A percentile compares a stretch with the other conserved stretches of the same genome.
Evolutionary conservation across 2,113 vertebrate genomes (phyloP).

Genomic region (Sorex araneus): DNA sequence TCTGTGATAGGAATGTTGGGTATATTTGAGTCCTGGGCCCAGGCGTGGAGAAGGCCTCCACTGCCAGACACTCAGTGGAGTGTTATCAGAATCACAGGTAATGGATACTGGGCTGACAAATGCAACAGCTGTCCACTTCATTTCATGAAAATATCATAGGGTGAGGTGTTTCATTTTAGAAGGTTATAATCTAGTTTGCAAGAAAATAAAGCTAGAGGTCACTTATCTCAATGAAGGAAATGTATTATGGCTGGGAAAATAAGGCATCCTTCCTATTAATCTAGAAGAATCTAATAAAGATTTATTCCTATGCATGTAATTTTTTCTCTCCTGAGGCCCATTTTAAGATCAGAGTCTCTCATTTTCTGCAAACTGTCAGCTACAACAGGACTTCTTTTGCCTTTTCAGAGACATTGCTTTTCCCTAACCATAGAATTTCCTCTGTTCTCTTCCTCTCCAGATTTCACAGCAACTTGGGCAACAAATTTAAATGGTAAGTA

Average conservation of each 20-base stretch:
- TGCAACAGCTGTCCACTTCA: conserved; percentile 68
- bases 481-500: conserved; percentile 32
- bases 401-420: neutral
- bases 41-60: neutral
- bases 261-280: conserved; percentile 72
- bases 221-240: conserved; percentile 79
- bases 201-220: conserved; percentile 81
- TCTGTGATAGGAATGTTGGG: neutral
- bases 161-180: conserved; percentile 85
- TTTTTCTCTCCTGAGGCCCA: conserved; percentile 45
- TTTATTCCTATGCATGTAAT: neutral
- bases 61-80: neutral
- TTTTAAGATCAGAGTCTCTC: conserved; percentile 11
- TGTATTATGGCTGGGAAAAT: conserved; percentile 79
- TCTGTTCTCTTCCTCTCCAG: neutral
- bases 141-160: conserved; percentile 76
- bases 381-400: neutral
- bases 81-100: conserved; percentile 61
- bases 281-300: conserved; percentile 43
- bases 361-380: conserved; percentile 40
- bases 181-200: conserved; percentile 83
- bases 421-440: neutral
- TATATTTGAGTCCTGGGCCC: neutral
- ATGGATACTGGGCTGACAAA: conserved; percentile 44
- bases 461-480: conserved; percentile 16